A percentile compares a stretch with the other conserved stretches of the same genome.
phyloP scores from a whole-genome alignment of 2,797 vertebrate genomes.

The Phyllotis vaccarum region DNA sequence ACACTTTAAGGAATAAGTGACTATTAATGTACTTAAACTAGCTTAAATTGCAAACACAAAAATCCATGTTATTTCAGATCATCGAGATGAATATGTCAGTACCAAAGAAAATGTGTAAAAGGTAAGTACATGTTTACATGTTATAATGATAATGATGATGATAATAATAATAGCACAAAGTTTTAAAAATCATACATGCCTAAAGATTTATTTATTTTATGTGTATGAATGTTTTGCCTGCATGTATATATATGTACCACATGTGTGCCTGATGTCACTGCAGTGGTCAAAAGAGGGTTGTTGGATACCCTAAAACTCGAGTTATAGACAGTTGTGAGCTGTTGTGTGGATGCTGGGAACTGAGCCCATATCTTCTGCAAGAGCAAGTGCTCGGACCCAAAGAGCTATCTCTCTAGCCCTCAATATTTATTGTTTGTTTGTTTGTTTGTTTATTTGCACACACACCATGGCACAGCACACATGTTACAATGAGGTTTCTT shows the following conservation, averaged over 20 bases:
- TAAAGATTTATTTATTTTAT: background rate
- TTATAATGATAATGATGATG: background rate
- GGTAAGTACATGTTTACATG: constrained; percentile 85
- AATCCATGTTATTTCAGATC: constrained; percentile 84
- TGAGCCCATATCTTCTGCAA: background rate
- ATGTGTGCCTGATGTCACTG: background rate
- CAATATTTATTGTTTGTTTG: background rate
- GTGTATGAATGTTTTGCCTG: background rate
- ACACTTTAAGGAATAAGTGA: constrained; percentile 65
- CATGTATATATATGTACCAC: background rate
- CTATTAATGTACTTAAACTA: constrained; percentile 85
- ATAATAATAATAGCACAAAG: background rate
- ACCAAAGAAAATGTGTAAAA: constrained; percentile 91
- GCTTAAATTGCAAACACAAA: constrained; percentile 71
- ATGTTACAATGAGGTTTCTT: too few species aligned
- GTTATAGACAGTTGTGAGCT: background rate
- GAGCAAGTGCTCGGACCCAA: background rate
- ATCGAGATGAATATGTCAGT: constrained; percentile 86
- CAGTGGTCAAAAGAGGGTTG: background rate
- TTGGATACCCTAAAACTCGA: background rate
- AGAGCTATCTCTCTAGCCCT: background rate
- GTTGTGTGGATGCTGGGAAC: background rate
- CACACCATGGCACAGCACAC: background rate
- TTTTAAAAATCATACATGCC: background rate
- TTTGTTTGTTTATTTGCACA: background rate